Percentiles rank a stretch among this genome's conserved stretches.
phyloP scores from a whole-genome alignment of 2,113 vertebrate species.

The Vicugna pacos region DNA sequence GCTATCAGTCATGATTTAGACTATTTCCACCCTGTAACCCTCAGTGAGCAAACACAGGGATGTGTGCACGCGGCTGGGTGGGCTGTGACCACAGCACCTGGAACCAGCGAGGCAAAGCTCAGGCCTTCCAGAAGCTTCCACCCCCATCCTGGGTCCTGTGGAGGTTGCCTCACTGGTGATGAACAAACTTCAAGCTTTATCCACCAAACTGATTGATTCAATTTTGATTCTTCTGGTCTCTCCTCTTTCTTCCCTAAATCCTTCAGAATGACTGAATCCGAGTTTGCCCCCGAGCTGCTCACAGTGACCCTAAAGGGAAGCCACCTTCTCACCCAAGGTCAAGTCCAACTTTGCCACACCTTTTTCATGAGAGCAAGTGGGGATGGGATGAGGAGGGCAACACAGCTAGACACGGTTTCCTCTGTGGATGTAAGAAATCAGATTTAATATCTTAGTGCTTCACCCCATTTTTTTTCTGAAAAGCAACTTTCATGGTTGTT shows the following conservation, averaged over 20 bases:
- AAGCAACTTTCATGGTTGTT: neutral
- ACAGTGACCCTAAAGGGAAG: neutral
- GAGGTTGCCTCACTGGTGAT: too few species aligned
- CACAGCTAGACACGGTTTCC: neutral
- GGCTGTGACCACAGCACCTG: neutral
- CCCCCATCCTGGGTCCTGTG: neutral
- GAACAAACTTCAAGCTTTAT: neutral
- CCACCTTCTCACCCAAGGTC: neutral
- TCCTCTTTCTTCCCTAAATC: neutral
- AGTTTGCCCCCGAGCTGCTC: neutral
- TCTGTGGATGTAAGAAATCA: neutral
- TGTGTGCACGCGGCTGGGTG: rapidly evolving
- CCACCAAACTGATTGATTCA: neutral
- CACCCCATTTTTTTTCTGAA: neutral
- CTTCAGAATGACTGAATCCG: neutral
- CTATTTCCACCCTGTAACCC: neutral
- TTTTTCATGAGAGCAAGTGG: neutral
- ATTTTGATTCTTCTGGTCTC: neutral
- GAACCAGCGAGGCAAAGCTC: neutral
- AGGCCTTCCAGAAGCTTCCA: neutral
- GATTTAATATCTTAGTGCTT: neutral
- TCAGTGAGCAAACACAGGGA: neutral
- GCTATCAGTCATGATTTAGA: neutral
- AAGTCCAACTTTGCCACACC: neutral
- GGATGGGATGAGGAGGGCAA: neutral